Conservation (phyloP, 1,140 invertebrate species). For the Berghia stephanieae region DNA sequence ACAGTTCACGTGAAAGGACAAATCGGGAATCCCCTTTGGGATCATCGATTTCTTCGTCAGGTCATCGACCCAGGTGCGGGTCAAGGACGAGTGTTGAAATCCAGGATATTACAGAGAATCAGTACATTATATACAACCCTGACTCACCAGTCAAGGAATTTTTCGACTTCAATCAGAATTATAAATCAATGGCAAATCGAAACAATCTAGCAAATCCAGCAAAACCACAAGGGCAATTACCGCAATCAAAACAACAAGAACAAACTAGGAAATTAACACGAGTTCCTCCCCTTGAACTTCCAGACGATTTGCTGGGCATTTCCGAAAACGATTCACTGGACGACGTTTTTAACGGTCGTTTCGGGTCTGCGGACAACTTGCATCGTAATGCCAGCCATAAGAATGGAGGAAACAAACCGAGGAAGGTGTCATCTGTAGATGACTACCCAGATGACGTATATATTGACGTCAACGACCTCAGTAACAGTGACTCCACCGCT, state of each 20-base stretch:
- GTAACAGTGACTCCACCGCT: background rate
- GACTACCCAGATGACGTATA: conserved; percentile 35
- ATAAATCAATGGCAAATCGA: background rate
- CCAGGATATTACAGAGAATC: background rate
- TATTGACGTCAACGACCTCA: conserved; percentile 23
- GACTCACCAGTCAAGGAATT: background rate
- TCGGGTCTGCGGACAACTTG: background rate
- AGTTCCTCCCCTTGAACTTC: conserved; percentile 17
- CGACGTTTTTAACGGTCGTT: background rate
- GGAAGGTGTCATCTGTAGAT: too few relatives aligned
- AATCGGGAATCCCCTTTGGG: background rate
- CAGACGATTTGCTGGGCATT: background rate
- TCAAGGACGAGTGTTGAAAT: conserved; percentile 4
- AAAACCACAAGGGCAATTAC: background rate
- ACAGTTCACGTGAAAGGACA: background rate
- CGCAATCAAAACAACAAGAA: background rate
- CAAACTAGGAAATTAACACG: conserved; percentile 3
- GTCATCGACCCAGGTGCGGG: background rate
- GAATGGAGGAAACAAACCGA: too few relatives aligned
- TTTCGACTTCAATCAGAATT: background rate
- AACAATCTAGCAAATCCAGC: background rate
- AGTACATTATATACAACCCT: background rate
- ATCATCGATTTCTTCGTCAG: background rate
- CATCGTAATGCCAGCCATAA: background rate
- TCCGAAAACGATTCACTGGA: background rate